Evolutionary conservation across 1,140 invertebrate species (phyloP).

Genomic region (Leptestheria dahalacensis): DNA sequence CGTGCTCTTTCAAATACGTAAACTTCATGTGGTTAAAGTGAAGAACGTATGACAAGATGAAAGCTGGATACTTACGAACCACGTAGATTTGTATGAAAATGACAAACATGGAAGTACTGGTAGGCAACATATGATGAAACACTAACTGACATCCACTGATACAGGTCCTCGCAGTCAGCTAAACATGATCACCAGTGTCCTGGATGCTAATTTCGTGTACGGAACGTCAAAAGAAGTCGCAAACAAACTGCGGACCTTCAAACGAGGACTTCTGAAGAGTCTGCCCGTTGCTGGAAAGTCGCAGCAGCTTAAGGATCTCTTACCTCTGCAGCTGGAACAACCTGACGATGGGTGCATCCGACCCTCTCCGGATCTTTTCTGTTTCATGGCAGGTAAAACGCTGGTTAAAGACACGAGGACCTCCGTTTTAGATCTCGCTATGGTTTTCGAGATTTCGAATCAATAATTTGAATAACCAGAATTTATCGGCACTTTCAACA

Average conservation of each 20-base stretch:
- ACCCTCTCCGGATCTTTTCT: conserved; percentile 30
- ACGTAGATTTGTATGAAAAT: too few relatives aligned
- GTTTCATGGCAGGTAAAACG: conserved; percentile 34
- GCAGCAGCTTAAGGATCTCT: conserved; percentile 32
- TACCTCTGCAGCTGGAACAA: conserved; percentile 34
- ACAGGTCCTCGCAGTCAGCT: conserved; percentile 34
- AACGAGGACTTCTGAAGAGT: conserved; percentile 31
- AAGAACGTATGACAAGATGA: too few relatives aligned
- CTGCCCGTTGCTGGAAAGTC: conserved; percentile 29
- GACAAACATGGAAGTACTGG: not conserved
- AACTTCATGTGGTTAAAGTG: too few relatives aligned
- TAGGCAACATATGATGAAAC: not conserved
- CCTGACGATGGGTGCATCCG: conserved; percentile 38
- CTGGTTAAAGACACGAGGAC: not conserved
- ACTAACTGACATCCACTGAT: not conserved
- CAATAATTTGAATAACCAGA: too few relatives aligned
- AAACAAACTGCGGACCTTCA: conserved; percentile 30
- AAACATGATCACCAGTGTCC: conserved; percentile 34
- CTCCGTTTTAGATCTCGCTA: conserved; percentile 15
- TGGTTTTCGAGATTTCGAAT: not conserved
- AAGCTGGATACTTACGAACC: not conserved
- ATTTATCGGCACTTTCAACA: too few relatives aligned
- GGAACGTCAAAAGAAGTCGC: conserved; percentile 32
- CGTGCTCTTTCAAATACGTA: too few relatives aligned
- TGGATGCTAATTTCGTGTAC: conserved; percentile 39